A percentile compares a stretch with the other conserved stretches of the same genome.
These are phyloP conservation scores for Hyperoodon ampullatus DNA, from an alignment of 2,113 vertebrate species.

Conservation along the genomic window DNA sequence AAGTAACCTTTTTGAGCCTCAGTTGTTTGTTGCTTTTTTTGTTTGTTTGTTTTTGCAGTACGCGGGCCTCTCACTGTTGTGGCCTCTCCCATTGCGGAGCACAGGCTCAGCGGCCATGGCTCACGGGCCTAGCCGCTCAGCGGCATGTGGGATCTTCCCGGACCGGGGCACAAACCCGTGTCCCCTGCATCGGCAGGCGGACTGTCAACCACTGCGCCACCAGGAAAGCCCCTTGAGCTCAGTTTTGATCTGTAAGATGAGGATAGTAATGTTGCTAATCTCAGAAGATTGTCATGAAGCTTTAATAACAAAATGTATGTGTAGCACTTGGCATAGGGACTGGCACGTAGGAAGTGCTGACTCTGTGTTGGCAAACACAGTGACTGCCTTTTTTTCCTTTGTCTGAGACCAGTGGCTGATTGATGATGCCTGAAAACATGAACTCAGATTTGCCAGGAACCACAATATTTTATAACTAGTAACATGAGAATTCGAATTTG, in stretches of 20 bases:
- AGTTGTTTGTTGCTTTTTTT: neutral
- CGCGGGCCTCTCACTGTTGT: too few species aligned
- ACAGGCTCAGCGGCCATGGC: too few species aligned
- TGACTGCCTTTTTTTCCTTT: neutral
- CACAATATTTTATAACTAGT: neutral
- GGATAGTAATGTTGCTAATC: neutral
- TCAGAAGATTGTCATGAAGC: neutral
- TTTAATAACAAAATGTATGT: neutral
- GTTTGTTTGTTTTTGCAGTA: too few species aligned
- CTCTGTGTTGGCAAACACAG: too few species aligned
- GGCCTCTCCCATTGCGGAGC: too few species aligned
- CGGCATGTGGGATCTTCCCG: too few species aligned
- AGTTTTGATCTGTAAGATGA: neutral
- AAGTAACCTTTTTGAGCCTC: neutral
- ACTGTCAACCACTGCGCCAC: too few species aligned
- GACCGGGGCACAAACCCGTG: too few species aligned
- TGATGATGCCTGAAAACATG: neutral
- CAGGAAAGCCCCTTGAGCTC: neutral
- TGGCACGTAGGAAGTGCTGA: neutral
- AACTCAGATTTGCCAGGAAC: neutral
- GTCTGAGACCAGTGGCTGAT: neutral
- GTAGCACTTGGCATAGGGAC: neutral
- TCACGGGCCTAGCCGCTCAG: too few species aligned
- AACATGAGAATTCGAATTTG: neutral
- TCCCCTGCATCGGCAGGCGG: too few species aligned